Conservation (phyloP, 2,888 invertebrate species). For the Dryobota labecula region DNA sequence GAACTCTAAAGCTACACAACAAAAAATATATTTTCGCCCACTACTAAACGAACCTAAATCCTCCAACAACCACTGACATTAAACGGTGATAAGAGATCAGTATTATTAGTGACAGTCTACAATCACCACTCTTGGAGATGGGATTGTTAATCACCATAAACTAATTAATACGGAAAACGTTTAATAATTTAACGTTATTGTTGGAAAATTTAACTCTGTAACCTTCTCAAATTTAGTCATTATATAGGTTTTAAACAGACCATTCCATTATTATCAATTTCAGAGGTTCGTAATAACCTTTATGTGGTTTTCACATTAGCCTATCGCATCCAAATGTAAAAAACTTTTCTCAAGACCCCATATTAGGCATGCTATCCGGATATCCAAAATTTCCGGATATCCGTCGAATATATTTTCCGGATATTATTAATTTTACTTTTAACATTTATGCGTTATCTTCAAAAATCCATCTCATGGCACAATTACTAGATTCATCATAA, state of each 20-base stretch:
- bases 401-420: too few species aligned
- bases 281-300: not conserved
- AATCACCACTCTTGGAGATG: slow-evolving; percentile 6
- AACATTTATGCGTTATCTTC: too few species aligned
- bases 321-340: not conserved
- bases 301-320: not conserved
- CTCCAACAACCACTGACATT: not conserved
- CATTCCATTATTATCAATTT: not conserved
- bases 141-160: not conserved
- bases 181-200: not conserved
- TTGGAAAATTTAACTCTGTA: not conserved
- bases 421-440: too few species aligned
- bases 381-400: too few species aligned
- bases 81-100: not conserved
- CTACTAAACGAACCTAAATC: not conserved
- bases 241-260: not conserved
- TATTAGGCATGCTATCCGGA: too few species aligned
- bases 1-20: not conserved
- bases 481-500: too few species aligned
- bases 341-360: not conserved
- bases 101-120: not conserved
- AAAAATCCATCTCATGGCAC: too few species aligned
- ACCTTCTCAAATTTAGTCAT: not conserved
- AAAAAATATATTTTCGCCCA: not conserved
- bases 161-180: not conserved